phyloP scores from a whole-genome alignment of 2,888 invertebrate genomes.

The Aleiodes testaceus region DNA sequence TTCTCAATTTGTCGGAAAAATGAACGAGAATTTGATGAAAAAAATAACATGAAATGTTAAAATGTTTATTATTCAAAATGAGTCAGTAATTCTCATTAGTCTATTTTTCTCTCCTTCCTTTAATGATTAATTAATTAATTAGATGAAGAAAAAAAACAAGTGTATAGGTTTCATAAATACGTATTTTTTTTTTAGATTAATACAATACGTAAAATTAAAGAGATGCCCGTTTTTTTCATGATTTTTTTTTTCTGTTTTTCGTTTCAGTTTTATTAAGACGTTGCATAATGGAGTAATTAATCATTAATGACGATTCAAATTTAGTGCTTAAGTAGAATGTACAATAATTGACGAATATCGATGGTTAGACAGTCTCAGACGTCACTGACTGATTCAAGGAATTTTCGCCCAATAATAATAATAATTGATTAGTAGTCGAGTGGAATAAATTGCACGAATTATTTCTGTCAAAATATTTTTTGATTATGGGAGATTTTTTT shows the following conservation, averaged over 20 bases:
- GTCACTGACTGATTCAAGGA: conserved; percentile 18
- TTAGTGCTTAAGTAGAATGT: conserved; percentile 63
- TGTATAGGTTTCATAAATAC: conserved; percentile 11
- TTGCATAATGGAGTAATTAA: conserved; percentile 45
- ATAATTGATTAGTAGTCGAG: not conserved
- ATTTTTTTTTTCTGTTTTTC: conserved; percentile 45
- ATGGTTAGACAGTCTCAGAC: conserved; percentile 3
- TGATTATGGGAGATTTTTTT: too few species aligned
- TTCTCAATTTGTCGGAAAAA: not conserved
- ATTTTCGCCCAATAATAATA: conserved; percentile 7
- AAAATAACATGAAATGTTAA: not conserved
- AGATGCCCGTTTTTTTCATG: conserved; percentile 37
- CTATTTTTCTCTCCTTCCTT: conserved; percentile 25
- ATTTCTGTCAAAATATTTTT: too few species aligned
- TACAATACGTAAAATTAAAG: conserved; percentile 20
- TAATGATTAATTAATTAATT: conserved; percentile 31
- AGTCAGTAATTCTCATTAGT: conserved; percentile 1
- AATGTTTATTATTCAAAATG: not conserved
- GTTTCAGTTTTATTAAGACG: conserved; percentile 46
- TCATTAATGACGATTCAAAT: conserved; percentile 50
- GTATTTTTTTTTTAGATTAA: conserved; percentile 4
- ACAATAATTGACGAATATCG: conserved; percentile 53
- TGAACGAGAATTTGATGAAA: not conserved
- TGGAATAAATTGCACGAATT: conserved; percentile 19
- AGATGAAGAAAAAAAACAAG: not conserved